These are phyloP conservation scores for Delia radicum DNA, from an alignment of 1,140 invertebrate genomes.

Conservation along the genomic window DNA sequence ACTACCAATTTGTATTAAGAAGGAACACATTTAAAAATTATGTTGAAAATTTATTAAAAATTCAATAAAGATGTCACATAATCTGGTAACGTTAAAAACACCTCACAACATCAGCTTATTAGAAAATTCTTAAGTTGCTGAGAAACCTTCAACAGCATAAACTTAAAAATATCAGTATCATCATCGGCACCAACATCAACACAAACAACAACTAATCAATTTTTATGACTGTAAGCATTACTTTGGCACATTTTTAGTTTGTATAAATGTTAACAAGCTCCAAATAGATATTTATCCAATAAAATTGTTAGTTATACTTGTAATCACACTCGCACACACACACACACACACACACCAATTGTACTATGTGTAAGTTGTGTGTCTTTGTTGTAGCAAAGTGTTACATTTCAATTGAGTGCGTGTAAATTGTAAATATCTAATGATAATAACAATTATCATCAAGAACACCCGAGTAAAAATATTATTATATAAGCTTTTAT, in stretches of 20 bases:
- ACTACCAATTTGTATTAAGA: too few species aligned
- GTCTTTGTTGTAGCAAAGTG: too few species aligned
- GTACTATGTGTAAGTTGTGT: too few species aligned
- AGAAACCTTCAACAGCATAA: not conserved
- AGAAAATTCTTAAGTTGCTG: not conserved
- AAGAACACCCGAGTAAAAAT: too few species aligned
- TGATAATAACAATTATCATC: not conserved
- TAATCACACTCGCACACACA: not conserved
- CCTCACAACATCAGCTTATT: not conserved
- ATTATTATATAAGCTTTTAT: too few species aligned
- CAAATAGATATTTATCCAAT: not conserved
- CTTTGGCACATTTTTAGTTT: not conserved
- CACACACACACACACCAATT: not conserved
- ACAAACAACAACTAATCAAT: not conserved
- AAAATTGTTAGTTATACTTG: not conserved
- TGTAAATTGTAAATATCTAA: not conserved
- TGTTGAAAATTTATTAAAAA: not conserved
- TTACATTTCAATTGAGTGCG: not conserved
- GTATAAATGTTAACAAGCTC: not conserved
- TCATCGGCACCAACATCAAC: not conserved
- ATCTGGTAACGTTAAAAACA: not conserved
- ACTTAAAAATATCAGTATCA: not conserved
- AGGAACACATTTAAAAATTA: too few species aligned
- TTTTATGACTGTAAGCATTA: not conserved
- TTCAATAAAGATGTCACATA: not conserved